Base-by-base conservation (phyloP, 1,140 invertebrate species). In the Eubasilissa regina region DNA sequence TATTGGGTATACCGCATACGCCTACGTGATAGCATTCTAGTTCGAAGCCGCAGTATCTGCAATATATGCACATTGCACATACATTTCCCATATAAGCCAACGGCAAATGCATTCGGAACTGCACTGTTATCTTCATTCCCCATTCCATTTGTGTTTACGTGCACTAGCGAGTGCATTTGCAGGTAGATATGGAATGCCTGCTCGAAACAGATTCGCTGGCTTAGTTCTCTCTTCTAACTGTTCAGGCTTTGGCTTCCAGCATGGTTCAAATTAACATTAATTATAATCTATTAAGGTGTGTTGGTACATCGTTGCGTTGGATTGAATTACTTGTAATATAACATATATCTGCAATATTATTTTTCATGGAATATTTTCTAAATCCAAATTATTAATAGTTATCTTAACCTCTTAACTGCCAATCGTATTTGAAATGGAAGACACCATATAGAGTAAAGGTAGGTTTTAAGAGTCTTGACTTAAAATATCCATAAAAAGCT, bases 101-200 rank as follows among this genome's bases (percentile, higher is more conserved):
- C 47, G 66, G 70, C 48, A 73, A 73, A 55, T 73, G 70, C 48
- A 73, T 73, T 55, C 70, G 53, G 70, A 73, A 73, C 70, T 53
- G 70, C 70, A 44, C 70, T 73, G 70, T 73, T 55, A 73, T 73
- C 70, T 73, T 55, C 48, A 73, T 73, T 73, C 21, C 48, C 70
- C 13, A 73, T 73, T 73, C 70, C 70, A 73, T 73, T 68, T 68
- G 64, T 47, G 64, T 68, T 68, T 68, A 68, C 64, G 35, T 68
- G 64, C 64, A 68, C 8, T 21, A n/a, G 35, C 64, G 64, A 68
- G 9, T 48, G 64, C 64, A 68, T 15, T 68, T 21, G 15, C 64
- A 47, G 64, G 43, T 68, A 19, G 43, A 45, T 47, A 64, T 64
- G 60, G 19, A 64, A 13, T 35, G 60, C 21, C 19, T 35, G 60